A percentile compares a stretch with the other conserved stretches of the same genome.
phyloP scores from a whole-genome alignment of 2,888 invertebrate genomes.

The Rugalucina vietnamica region DNA sequence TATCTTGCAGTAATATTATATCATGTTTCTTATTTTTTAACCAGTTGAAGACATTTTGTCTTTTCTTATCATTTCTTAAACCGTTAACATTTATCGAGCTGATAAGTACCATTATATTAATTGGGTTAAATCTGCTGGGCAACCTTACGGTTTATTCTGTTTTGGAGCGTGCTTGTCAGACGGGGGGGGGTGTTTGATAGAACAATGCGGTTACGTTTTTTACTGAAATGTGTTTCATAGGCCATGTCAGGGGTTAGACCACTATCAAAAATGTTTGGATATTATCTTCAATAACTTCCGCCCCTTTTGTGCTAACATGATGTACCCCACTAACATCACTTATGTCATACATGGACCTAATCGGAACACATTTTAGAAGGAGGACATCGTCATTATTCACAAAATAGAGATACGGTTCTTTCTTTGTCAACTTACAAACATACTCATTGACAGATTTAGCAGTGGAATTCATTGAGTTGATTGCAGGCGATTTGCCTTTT shows the following conservation, averaged over 20 bases:
- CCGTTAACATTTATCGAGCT: not conserved
- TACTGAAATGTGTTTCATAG: no score
- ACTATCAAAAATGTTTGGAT: not conserved
- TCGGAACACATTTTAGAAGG: not conserved
- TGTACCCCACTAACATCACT: not conserved
- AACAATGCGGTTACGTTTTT: no score
- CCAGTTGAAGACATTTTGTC: not conserved
- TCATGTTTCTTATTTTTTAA: constrained; percentile 5
- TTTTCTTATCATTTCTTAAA: not conserved
- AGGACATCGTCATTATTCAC: not conserved
- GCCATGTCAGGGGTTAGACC: no score
- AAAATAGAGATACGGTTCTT: no score
- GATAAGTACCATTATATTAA: not conserved
- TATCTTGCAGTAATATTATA: constrained; percentile 1
- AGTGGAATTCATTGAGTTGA: not conserved
- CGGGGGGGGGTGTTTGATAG: no score
- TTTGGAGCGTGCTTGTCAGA: no score
- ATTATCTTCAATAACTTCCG: not conserved
- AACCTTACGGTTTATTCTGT: no score
- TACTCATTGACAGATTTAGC: no score
- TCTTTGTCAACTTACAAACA: no score
- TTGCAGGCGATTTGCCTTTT: not conserved
- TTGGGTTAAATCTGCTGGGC: no score
- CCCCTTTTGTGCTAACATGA: not conserved
- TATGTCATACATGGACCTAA: not conserved